phyloP scores from a whole-genome alignment of 2,797 vertebrate genomes.

The Eospalax fontanierii region DNA sequence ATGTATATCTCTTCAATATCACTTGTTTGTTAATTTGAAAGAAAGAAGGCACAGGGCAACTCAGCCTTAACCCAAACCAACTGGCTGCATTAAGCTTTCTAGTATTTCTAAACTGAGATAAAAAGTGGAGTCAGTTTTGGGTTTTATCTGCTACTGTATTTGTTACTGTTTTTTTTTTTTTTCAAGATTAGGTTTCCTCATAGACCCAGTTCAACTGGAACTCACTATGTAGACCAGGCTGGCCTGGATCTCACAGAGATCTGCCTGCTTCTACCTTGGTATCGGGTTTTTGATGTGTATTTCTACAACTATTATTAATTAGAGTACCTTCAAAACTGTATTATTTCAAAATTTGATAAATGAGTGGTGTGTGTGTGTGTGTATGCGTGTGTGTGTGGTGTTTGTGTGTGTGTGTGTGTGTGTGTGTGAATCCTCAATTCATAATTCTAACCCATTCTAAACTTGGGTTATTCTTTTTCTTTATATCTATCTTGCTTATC shows the following conservation, averaged over 20 bases:
- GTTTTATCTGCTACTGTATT: no score
- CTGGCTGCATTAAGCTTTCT: not conserved
- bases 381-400: not conserved
- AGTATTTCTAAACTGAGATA: not conserved
- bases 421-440: not conserved
- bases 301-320: not conserved
- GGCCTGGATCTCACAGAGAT: no score
- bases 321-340: not conserved
- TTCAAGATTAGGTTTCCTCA: no score
- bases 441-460: not conserved
- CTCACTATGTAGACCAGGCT: no score
- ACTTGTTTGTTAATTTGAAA: constrained; percentile 19
- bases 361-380: no score
- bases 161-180: no score
- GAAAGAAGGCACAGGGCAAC: not conserved
- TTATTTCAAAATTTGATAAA: not conserved
- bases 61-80: no score
- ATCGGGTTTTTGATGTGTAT: no score
- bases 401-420: no score
- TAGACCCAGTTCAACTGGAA: no score
- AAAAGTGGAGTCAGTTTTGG: not conserved
- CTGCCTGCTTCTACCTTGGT: no score
- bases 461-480: not conserved
- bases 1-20: not conserved
- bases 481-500: not conserved